Conservation (phyloP, 2,113 vertebrate genomes). For the Megalops atlanticus region DNA sequence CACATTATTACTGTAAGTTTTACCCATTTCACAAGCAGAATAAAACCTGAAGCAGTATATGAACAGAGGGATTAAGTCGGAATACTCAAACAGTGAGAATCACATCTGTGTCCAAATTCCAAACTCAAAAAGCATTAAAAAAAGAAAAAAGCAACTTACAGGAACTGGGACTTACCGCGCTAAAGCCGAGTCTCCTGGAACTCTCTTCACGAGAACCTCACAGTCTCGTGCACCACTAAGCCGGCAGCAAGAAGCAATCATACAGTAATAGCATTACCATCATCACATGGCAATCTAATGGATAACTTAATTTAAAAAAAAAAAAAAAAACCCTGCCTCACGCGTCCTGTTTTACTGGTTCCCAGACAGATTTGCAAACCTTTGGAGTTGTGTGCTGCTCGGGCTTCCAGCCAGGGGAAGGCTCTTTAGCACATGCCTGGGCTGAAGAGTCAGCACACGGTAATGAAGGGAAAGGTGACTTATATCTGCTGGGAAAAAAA, state of each 20-base stretch:
- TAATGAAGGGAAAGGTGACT: too few species aligned
- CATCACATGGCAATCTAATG: conserved; percentile 1
- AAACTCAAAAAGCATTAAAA: neutral
- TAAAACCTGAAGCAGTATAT: neutral
- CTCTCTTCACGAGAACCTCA: neutral
- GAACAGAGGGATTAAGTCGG: too few species aligned
- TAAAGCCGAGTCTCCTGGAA: neutral
- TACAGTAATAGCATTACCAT: neutral
- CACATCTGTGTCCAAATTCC: neutral
- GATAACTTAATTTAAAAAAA: conserved; percentile 11
- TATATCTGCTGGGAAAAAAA: too few species aligned
- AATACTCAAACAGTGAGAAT: neutral
- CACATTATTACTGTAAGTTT: neutral
- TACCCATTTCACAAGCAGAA: neutral
- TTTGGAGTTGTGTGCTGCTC: too few species aligned
- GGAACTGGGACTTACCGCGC: neutral
- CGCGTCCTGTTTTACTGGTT: neutral
- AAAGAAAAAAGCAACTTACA: neutral
- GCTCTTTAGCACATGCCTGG: too few species aligned
- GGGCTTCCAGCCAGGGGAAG: too few species aligned
- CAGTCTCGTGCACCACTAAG: neutral
- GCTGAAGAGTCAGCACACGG: too few species aligned
- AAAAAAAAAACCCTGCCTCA: too few species aligned
- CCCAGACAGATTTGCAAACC: neutral
- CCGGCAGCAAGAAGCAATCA: neutral